Conservation (phyloP, 2,113 vertebrate genomes). For the Podilymbus podiceps region DNA sequence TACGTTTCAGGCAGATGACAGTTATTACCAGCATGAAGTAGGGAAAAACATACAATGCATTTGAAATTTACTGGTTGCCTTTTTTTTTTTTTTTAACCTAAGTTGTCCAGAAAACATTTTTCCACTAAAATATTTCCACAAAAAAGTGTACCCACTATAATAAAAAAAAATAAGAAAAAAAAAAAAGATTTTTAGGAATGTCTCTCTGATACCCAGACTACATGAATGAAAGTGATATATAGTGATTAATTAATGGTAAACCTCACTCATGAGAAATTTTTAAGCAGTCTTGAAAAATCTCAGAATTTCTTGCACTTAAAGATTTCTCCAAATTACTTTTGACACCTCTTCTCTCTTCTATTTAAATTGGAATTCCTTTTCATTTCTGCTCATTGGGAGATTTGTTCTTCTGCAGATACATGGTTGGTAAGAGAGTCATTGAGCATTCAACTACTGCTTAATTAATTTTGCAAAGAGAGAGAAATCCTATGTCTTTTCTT, state of each 20-base stretch:
- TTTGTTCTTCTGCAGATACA: not conserved
- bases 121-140: not conserved
- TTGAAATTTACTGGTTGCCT: not conserved
- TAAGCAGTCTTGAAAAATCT: not conserved
- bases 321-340: not conserved
- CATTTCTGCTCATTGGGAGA: not conserved
- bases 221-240: not conserved
- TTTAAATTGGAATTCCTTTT: not conserved
- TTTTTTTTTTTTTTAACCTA: not conserved
- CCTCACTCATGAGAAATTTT: not conserved
- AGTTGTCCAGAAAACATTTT: not conserved
- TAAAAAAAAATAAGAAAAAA: not conserved
- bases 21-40: not conserved
- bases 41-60: not conserved
- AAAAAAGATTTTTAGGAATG: not conserved
- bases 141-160: fast-evolving
- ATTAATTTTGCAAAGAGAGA: not conserved
- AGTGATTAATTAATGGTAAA: not conserved
- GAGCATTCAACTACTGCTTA: not conserved
- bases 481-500: not conserved
- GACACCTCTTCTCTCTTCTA: not conserved
- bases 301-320: not conserved
- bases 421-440: not conserved
- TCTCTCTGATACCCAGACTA: not conserved
- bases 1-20: not conserved